Conservation (phyloP, 2,113 vertebrate species). For the Seriola quinqueradiata region DNA sequence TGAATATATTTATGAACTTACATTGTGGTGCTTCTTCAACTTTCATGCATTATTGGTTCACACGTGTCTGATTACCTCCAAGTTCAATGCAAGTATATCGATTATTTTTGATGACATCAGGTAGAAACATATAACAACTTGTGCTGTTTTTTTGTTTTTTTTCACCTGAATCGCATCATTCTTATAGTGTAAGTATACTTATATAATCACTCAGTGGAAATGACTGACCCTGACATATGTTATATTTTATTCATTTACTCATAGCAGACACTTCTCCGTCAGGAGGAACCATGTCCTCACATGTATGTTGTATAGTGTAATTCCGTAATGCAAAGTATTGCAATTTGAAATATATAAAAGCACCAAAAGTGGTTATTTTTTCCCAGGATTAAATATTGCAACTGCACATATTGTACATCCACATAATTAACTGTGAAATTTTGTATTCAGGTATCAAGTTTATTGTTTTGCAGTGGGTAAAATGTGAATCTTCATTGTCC, state of each 20-base stretch:
- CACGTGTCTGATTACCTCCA: too few relatives aligned
- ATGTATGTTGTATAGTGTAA: too few relatives aligned
- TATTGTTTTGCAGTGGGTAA: neutral
- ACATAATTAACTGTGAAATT: neutral
- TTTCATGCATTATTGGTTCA: too few relatives aligned
- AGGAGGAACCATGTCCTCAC: too few relatives aligned
- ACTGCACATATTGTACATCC: neutral
- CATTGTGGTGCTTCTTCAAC: too few relatives aligned
- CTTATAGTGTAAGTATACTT: neutral
- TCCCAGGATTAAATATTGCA: neutral
- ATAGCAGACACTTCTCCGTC: neutral
- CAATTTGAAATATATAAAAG: too few relatives aligned
- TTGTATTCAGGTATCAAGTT: neutral
- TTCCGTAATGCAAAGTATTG: too few relatives aligned
- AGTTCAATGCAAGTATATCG: neutral
- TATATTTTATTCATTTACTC: neutral
- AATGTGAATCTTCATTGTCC: conserved; percentile 2
- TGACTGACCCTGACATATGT: neutral
- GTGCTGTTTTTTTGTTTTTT: too few relatives aligned
- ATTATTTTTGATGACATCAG: neutral
- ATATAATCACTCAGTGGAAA: neutral
- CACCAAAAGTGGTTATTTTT: neutral
- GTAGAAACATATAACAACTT: neutral
- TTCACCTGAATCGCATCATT: too few relatives aligned
- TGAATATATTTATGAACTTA: too few relatives aligned